Evolutionary conservation across 1,140 invertebrate species (phyloP).

Genomic region (Nymphalis io): DNA sequence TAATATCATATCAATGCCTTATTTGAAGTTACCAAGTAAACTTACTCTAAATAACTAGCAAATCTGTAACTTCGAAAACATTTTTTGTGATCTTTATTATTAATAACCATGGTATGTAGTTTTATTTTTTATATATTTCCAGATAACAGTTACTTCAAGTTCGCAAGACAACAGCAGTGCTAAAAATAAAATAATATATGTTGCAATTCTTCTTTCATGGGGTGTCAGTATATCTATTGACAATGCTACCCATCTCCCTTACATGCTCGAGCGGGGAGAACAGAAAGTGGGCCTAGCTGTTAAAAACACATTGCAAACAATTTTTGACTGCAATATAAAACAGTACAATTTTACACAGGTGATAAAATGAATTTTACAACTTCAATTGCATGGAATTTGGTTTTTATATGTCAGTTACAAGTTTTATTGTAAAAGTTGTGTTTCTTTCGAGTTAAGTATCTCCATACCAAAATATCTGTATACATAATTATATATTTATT

Average conservation of each 20-base stretch:
- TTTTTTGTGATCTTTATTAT: too few species aligned
- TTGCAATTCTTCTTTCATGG: constrained; percentile 70
- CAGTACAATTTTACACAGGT: constrained; percentile 72
- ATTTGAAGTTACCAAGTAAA: too few species aligned
- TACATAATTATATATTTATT: too few species aligned
- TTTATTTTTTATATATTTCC: constrained; percentile 32
- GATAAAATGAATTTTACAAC: background rate
- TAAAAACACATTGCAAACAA: constrained; percentile 55
- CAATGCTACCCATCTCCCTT: constrained; percentile 64
- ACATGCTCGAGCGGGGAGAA: constrained; percentile 70
- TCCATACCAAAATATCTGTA: too few species aligned
- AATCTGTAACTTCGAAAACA: too few species aligned
- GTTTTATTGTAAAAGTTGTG: background rate
- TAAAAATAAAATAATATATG: constrained; percentile 56
- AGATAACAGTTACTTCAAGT: constrained; percentile 64
- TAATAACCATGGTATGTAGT: too few species aligned
- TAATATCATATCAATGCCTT: too few species aligned
- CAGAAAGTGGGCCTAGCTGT: constrained; percentile 57
- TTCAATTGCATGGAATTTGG: background rate
- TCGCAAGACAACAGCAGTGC: constrained; percentile 39
- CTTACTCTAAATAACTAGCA: too few species aligned
- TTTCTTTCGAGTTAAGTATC: too few species aligned
- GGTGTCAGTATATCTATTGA: constrained; percentile 48
- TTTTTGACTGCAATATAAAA: constrained; percentile 76
- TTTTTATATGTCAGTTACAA: background rate